Conservation (phyloP, 2,113 vertebrate genomes). For the Gnathonemus longibarbis region DNA sequence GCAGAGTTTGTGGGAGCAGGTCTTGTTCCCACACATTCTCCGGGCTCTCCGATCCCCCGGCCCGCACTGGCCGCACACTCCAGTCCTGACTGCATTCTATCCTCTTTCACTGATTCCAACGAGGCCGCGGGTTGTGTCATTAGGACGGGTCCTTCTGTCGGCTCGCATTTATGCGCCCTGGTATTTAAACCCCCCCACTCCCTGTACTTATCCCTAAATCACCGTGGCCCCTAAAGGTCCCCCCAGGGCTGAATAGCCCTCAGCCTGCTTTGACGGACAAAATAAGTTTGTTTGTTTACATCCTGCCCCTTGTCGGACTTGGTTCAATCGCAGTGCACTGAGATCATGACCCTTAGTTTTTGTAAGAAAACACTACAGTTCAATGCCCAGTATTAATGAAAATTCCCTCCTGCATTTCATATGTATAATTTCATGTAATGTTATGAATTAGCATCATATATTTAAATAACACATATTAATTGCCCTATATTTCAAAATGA, state of each 20-base stretch:
- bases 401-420: background rate
- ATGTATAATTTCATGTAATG: background rate
- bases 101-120: slow-evolving; percentile 60
- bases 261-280: slow-evolving; percentile 48
- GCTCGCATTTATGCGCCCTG: slow-evolving; percentile 52
- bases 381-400: background rate
- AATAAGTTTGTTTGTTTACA: slow-evolving; percentile 37
- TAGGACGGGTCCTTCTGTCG: slow-evolving; percentile 41
- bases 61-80: slow-evolving; percentile 51
- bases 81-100: slow-evolving; percentile 53
- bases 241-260: slow-evolving; percentile 55
- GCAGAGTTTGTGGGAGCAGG: slow-evolving; percentile 54
- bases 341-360: background rate
- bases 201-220: slow-evolving; percentile 51
- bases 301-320: slow-evolving; percentile 9
- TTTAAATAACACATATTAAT: background rate
- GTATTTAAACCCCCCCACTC: slow-evolving; percentile 40
- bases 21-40: slow-evolving; percentile 51
- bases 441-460: background rate
- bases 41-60: slow-evolving; percentile 41
- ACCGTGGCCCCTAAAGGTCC: slow-evolving; percentile 45
- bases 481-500: background rate
- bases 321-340: background rate
- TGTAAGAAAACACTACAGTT: background rate
- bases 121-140: slow-evolving; percentile 52